Percentiles rank a stretch among this genome's conserved stretches.
Evolutionary conservation across 2,888 invertebrate species (phyloP).

Genomic region (Amphipyra tragopoginis): DNA sequence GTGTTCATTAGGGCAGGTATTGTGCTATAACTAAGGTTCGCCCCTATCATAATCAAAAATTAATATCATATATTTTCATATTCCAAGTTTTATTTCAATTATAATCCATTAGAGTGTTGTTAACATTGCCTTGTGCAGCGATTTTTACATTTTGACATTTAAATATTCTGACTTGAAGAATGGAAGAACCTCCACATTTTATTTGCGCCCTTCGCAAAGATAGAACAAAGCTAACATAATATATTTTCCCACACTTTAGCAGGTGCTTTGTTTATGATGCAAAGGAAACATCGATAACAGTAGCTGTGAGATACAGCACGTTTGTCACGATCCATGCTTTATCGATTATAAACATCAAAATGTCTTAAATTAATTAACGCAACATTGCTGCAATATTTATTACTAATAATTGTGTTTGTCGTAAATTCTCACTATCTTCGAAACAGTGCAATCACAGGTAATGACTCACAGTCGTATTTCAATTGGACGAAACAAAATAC

Average conservation of each 20-base stretch:
- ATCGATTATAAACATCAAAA: constrained; percentile 44
- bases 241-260: constrained; percentile 58
- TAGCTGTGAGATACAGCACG: constrained; percentile 63
- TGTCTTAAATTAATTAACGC: constrained; percentile 41
- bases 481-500: constrained; percentile 44
- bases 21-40: constrained; percentile 6
- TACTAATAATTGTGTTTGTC: constrained; percentile 51
- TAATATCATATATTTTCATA: constrained; percentile 5
- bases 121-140: constrained; percentile 8
- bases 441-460: constrained; percentile 49
- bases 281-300: constrained; percentile 57
- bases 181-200: constrained; percentile 26
- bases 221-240: constrained; percentile 14
- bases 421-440: constrained; percentile 52
- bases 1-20: constrained; percentile 34
- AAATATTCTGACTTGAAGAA: constrained; percentile 12
- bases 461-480: constrained; percentile 42
- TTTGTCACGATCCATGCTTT: constrained; percentile 57
- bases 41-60: constrained; percentile 3
- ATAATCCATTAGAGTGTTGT: constrained; percentile 6
- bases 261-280: constrained; percentile 69
- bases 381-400: constrained; percentile 57
- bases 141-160: constrained; percentile 33
- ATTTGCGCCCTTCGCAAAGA: constrained; percentile 23
- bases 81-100: constrained; percentile 11